Conservation (phyloP, 1,140 invertebrate species). For the Oppia nitens region DNA sequence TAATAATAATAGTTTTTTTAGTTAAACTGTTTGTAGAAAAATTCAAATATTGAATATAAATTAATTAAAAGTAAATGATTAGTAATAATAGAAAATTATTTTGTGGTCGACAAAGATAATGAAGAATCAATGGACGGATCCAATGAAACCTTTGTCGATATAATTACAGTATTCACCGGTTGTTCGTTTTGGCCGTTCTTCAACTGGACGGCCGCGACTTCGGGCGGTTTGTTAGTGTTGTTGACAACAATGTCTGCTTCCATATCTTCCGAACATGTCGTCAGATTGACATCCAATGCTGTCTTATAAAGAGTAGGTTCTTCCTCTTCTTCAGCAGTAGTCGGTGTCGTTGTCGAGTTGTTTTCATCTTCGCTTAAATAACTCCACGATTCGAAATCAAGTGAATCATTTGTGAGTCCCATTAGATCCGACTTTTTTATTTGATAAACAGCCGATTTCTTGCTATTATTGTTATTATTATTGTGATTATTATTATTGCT, state of each 20-base stretch:
- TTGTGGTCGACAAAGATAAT: background rate
- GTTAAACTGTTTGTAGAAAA: no score
- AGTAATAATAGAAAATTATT: no score
- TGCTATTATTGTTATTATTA: no score
- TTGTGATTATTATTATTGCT: background rate
- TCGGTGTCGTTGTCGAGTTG: background rate
- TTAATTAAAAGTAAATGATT: no score
- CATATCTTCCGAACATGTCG: background rate
- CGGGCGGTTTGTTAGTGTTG: background rate
- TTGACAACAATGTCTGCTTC: no score
- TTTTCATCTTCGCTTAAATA: conserved; percentile 3
- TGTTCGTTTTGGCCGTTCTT: background rate
- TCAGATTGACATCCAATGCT: background rate
- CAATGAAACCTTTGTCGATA: background rate
- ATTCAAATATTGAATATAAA: no score
- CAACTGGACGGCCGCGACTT: background rate
- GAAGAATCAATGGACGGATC: background rate
- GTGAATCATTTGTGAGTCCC: background rate
- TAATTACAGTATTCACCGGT: background rate
- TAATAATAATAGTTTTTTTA: no score
- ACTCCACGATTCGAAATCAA: conserved; percentile 7
- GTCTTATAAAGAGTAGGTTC: background rate
- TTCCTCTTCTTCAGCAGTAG: no score
- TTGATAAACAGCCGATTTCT: background rate
- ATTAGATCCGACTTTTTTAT: background rate